These are phyloP conservation scores for Enteromius fasciolatus DNA, from an alignment of 2,797 vertebrate genomes.

Conservation along the genomic window DNA sequence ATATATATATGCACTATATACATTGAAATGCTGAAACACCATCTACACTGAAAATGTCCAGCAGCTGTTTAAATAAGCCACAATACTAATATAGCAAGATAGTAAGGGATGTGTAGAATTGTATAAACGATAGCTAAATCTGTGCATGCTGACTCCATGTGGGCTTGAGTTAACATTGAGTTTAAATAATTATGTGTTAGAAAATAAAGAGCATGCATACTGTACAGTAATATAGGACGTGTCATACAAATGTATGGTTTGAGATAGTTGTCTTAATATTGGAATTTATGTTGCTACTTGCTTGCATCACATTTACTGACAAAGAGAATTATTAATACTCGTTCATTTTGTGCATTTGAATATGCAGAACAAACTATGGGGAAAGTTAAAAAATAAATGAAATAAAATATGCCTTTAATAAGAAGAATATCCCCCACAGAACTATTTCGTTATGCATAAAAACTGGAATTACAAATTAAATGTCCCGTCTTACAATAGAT, in stretches of 20 bases:
- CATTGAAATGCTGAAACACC: no score
- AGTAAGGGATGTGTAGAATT: not conserved
- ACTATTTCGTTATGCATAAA: constrained; percentile 17
- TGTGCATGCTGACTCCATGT: not conserved
- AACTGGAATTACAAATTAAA: constrained; percentile 6
- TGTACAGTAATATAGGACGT: not conserved
- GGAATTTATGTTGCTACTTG: not conserved
- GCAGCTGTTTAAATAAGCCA: not conserved
- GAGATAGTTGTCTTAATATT: not conserved
- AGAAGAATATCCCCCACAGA: not conserved
- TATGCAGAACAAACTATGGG: constrained; percentile 12
- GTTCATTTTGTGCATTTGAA: constrained; percentile 19
- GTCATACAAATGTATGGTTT: not conserved
- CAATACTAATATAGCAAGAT: not conserved
- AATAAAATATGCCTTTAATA: not conserved
- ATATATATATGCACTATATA: no score
- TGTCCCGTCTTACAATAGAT: not conserved
- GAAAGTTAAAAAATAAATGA: constrained; percentile 12
- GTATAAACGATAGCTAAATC: not conserved
- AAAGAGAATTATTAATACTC: not conserved
- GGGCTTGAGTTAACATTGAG: not conserved
- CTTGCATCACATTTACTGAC: constrained; percentile 30
- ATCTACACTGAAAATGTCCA: not conserved
- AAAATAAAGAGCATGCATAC: not conserved
- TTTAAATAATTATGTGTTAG: not conserved